Conservation (phyloP, 2,113 vertebrate species). For the Aix galericulata region DNA sequence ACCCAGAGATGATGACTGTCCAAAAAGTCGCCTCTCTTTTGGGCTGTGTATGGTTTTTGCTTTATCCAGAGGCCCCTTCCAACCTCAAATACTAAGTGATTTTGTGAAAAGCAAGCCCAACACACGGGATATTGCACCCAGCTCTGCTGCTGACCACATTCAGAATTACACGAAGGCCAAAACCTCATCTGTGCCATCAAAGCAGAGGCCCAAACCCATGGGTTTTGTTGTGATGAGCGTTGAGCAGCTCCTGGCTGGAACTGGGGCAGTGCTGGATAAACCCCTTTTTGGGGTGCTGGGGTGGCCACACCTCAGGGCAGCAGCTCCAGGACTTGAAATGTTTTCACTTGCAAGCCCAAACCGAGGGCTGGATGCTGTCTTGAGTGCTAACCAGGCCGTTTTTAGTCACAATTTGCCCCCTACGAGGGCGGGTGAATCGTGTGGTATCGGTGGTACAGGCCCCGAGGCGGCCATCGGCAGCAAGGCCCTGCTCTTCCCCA, state of each 20-base stretch:
- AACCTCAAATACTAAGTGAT: too few relatives aligned
- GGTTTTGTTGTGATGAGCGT: accelerated
- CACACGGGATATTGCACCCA: background rate
- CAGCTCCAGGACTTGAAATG: background rate
- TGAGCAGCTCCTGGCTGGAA: background rate
- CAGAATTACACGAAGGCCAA: background rate
- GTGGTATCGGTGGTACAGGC: background rate
- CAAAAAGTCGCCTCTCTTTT: background rate
- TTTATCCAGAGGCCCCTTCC: too few relatives aligned
- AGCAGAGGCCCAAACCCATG: background rate
- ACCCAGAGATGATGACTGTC: background rate
- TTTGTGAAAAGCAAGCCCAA: background rate
- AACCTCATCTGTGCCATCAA: background rate
- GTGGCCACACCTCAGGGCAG: background rate
- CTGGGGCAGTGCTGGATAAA: background rate
- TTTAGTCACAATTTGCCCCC: background rate
- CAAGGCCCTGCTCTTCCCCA: background rate
- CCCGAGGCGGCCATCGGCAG: background rate
- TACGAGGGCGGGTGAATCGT: accelerated
- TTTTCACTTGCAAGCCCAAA: background rate
- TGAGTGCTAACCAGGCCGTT: background rate
- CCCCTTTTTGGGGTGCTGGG: background rate
- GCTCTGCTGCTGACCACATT: accelerated
- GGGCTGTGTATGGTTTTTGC: too few relatives aligned
- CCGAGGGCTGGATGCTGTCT: background rate